Evolutionary conservation across 2,113 vertebrate species (phyloP).

Genomic region (Tauraco erythrolophus): DNA sequence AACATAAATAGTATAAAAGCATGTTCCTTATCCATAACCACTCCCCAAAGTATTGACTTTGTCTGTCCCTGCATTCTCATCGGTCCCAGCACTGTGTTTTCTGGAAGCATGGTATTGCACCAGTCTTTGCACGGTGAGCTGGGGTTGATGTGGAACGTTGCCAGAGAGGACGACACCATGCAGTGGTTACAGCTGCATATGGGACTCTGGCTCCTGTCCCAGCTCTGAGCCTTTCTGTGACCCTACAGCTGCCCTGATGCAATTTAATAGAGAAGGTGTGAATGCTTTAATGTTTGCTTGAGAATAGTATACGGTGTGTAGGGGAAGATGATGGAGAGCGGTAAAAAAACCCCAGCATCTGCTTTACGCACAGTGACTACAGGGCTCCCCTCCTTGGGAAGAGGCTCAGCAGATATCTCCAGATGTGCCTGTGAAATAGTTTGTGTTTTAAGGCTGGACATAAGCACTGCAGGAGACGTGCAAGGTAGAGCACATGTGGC

Average conservation of each 20-base stretch:
- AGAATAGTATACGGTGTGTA: not conserved
- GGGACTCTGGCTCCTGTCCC: no score
- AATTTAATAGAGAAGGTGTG: not conserved
- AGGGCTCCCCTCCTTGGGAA: not conserved
- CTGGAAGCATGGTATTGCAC: not conserved
- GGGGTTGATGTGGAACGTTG: not conserved
- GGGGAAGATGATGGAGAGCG: not conserved
- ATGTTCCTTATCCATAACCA: not conserved
- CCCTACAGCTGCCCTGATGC: not conserved
- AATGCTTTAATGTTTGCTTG: not conserved
- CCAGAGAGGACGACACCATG: rapidly evolving
- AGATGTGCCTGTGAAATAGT: not conserved
- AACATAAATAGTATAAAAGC: not conserved
- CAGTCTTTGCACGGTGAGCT: not conserved
- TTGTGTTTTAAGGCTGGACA: not conserved
- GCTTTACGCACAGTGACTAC: not conserved
- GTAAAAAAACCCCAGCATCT: rapidly evolving
- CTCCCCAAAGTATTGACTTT: not conserved
- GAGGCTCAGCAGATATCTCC: not conserved
- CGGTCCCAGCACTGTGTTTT: not conserved
- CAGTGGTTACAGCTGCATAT: rapidly evolving
- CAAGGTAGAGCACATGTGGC: not conserved
- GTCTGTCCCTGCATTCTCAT: not conserved
- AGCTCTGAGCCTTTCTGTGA: not conserved
- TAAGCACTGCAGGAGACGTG: no score